Percentiles rank a stretch among this genome's conserved stretches.
These are phyloP conservation scores for Nixonia krombeini DNA, from an alignment of 1,140 invertebrate species.

Conservation along the genomic window DNA sequence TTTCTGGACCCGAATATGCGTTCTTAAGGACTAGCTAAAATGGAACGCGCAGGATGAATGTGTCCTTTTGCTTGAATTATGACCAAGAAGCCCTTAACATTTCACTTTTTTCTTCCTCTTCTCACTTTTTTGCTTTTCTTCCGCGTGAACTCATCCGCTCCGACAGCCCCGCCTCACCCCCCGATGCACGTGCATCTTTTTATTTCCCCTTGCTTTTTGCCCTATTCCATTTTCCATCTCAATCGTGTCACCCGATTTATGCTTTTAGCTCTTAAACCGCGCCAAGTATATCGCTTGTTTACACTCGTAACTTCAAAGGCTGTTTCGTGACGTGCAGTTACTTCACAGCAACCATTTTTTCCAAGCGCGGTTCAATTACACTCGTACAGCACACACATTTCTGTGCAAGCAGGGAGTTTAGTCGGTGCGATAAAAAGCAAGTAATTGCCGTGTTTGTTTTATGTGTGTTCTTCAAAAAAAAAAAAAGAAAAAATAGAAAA, in stretches of 20 bases:
- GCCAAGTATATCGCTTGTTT: conserved; percentile 65
- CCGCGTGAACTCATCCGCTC: conserved; percentile 7
- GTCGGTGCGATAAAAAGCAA: too few species aligned
- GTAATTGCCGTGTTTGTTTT: too few species aligned
- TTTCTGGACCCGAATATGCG: conserved; percentile 55
- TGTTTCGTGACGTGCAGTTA: conserved; percentile 24
- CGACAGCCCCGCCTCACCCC: neutral
- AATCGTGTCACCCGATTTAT: conserved; percentile 10
- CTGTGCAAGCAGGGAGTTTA: too few species aligned
- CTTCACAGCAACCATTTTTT: conserved; percentile 25
- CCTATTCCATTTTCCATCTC: conserved; percentile 26
- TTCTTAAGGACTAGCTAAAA: conserved; percentile 30
- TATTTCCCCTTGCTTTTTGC: conserved; percentile 31
- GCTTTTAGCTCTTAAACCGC: conserved; percentile 13
- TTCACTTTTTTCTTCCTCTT: conserved; percentile 3
- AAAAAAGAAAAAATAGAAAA: too few species aligned
- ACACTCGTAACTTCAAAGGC: conserved; percentile 64
- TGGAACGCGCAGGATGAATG: conserved; percentile 58
- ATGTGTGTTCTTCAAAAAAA: too few species aligned
- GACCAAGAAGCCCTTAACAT: conserved; percentile 21
- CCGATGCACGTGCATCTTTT: conserved; percentile 6
- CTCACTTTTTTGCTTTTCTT: conserved; percentile 16
- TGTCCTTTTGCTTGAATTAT: conserved; percentile 69
- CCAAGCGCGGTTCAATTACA: conserved; percentile 38
- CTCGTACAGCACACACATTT: conserved; percentile 8